Evolutionary conservation across 2,888 invertebrate genomes (phyloP).

Genomic region (Meta bourneti): DNA sequence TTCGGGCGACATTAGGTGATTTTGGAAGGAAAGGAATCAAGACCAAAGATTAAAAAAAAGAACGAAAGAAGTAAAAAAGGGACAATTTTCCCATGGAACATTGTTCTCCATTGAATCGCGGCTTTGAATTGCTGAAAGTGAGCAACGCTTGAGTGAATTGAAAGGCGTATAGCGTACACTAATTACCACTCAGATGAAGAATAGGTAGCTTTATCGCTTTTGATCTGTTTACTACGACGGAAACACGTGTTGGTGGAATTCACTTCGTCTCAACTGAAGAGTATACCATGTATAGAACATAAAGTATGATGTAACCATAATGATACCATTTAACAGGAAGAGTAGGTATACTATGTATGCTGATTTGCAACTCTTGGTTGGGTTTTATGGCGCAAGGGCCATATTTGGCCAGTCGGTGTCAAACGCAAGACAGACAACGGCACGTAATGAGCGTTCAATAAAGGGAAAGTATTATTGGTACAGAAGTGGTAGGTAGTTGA

Average conservation of each 20-base stretch:
- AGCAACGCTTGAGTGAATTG: conserved; percentile 33
- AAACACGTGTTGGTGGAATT: neutral
- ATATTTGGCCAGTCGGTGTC: no score
- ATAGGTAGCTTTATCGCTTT: conserved; percentile 7
- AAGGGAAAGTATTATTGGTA: no score
- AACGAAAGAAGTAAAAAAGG: conserved; percentile 20
- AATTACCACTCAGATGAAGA: conserved; percentile 3
- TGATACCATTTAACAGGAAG: no score
- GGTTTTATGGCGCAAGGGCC: no score
- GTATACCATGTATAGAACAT: no score
- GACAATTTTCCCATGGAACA: conserved; percentile 54
- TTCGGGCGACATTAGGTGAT: conserved; percentile 34
- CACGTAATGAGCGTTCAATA: no score
- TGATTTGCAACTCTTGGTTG: no score
- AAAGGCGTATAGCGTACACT: conserved; percentile 7
- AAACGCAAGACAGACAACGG: no score
- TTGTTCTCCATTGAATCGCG: conserved; percentile 40
- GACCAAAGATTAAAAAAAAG: conserved; percentile 14
- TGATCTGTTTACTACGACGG: conserved; percentile 9
- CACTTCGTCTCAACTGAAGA: no score
- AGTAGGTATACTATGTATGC: no score
- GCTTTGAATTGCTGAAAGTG: conserved; percentile 24
- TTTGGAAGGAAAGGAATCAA: conserved; percentile 40
- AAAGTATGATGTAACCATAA: no score
- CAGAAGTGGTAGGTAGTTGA: no score